phyloP scores from a whole-genome alignment of 2,888 invertebrate genomes.

The Tuberolachnus salignus region DNA sequence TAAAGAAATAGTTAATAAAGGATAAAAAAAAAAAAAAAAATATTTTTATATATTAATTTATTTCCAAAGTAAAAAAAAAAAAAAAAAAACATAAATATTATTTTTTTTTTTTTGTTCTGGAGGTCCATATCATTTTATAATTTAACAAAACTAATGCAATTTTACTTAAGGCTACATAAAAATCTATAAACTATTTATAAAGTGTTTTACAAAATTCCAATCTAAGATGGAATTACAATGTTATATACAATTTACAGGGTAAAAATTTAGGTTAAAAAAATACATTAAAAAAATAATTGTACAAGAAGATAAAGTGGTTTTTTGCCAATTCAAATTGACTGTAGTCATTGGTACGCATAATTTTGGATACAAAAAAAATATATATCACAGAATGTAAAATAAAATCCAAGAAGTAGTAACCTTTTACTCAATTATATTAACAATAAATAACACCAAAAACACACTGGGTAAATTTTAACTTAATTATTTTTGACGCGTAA shows the following conservation, averaged over 20 bases:
- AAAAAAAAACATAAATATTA: background rate
- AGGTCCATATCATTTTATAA: conserved; percentile 1
- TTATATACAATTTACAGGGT: conserved; percentile 35
- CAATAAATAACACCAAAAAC: background rate
- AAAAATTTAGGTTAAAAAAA: conserved; percentile 28
- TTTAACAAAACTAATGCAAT: conserved; percentile 24
- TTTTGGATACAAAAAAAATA: conserved; percentile 38
- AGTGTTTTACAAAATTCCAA: conserved; percentile 20
- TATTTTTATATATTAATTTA: conserved; percentile 1
- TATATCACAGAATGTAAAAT: conserved; percentile 53
- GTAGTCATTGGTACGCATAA: conserved; percentile 28
- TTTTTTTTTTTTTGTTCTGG: background rate
- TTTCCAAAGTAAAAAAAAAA: conserved; percentile 21
- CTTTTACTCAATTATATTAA: conserved; percentile 12
- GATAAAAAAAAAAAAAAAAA: too few species aligned
- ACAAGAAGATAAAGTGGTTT: background rate
- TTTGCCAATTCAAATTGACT: conserved; percentile 23
- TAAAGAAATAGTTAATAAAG: too few species aligned
- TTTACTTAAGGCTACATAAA: conserved; percentile 15
- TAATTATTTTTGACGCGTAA: conserved; percentile 54
- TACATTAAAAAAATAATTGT: background rate
- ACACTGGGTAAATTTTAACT: conserved; percentile 19
- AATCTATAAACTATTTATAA: conserved; percentile 23
- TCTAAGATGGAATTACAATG: conserved; percentile 31
- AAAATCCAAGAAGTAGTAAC: conserved; percentile 32